Percentiles rank a stretch among this genome's conserved stretches.
phyloP scores from a whole-genome alignment of 2,797 vertebrate species.

The Acomys russatus region DNA sequence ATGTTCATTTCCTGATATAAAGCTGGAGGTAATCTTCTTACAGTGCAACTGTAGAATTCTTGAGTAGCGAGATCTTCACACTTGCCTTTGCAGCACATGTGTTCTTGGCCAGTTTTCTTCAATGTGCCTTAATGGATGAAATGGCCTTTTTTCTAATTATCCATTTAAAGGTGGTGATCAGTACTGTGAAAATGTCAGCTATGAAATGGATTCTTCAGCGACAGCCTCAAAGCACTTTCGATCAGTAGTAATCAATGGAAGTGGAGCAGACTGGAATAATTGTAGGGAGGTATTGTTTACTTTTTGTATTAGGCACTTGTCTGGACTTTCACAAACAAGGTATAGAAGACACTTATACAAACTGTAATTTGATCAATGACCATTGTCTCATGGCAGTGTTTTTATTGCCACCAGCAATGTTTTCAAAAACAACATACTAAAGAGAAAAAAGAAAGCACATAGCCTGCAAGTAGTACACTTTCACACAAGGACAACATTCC shows the following conservation, averaged over 20 bases:
- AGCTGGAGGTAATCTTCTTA: not conserved
- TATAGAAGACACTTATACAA: constrained; percentile 80
- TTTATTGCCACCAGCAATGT: constrained; percentile 80
- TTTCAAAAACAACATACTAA: constrained; percentile 83
- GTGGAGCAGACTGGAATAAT: constrained; percentile 63
- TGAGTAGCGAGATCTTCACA: constrained; percentile 9
- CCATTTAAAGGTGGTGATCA: constrained; percentile 40
- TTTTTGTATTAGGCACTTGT: constrained; percentile 79
- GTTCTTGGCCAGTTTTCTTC: not conserved
- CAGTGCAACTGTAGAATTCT: not conserved
- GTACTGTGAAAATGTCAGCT: constrained; percentile 62
- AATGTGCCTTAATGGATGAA: constrained; percentile 39
- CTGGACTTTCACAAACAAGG: constrained; percentile 80
- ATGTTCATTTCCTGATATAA: not conserved
- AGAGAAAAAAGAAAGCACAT: constrained; percentile 71
- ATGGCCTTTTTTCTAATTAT: constrained; percentile 63
- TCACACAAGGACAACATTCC: constrained; percentile 4
- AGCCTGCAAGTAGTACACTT: constrained; percentile 12
- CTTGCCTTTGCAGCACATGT: not conserved
- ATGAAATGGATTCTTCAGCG: constrained; percentile 66
- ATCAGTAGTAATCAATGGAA: constrained; percentile 73
- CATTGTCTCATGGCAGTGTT: constrained; percentile 80
- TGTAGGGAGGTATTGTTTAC: constrained; percentile 82
- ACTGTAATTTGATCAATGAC: constrained; percentile 84
- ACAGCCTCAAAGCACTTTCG: constrained; percentile 74